These are phyloP conservation scores for Dromaius novaehollandiae DNA, from an alignment of 2,113 vertebrate species.

Conservation along the genomic window DNA sequence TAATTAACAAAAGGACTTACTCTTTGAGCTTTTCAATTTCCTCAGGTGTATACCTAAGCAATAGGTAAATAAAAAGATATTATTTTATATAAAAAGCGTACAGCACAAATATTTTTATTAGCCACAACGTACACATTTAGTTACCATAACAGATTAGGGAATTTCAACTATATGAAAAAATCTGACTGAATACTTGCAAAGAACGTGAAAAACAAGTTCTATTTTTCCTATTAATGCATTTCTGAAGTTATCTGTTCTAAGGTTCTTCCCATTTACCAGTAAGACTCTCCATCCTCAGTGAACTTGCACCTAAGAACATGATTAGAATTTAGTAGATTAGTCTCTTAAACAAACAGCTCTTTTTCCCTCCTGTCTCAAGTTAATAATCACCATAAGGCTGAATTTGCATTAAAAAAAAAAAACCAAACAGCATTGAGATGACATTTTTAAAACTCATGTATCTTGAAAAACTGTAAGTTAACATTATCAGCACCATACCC, in stretches of 20 bases:
- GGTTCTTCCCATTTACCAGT: background rate
- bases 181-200: background rate
- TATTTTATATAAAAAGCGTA: slow-evolving; percentile 33
- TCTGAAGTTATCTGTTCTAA: background rate
- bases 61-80: slow-evolving; percentile 43
- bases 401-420: background rate
- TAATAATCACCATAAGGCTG: background rate
- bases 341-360: background rate
- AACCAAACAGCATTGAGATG: background rate
- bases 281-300: background rate
- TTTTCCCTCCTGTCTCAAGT: background rate
- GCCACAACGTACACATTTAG: background rate
- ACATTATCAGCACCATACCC: background rate
- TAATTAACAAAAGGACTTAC: slow-evolving; percentile 81
- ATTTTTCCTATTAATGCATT: background rate
- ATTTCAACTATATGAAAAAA: background rate
- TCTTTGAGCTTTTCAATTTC: slow-evolving; percentile 97
- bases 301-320: background rate
- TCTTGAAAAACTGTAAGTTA: background rate
- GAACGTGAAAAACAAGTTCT: background rate
- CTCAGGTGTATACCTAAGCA: slow-evolving; percentile 89
- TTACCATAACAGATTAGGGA: background rate
- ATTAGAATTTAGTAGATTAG: background rate
- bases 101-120: background rate
- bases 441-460: background rate